Conservation (phyloP, 2,888 invertebrate genomes). For the Sclerodermus sp. region DNA sequence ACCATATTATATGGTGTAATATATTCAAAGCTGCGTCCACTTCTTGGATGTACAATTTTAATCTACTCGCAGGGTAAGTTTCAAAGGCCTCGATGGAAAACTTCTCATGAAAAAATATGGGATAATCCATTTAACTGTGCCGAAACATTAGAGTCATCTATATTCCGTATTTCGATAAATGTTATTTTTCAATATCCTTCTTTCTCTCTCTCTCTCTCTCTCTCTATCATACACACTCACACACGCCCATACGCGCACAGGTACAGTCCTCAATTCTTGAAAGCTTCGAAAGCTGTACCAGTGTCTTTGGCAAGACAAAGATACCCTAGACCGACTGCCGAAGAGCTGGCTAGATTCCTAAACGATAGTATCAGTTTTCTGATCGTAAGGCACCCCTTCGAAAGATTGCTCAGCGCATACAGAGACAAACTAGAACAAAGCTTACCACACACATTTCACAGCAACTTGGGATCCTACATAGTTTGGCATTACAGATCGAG, state of each 20-base stretch:
- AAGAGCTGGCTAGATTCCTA: constrained; percentile 73
- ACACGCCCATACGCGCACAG: too few relatives aligned
- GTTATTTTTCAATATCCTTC: too few relatives aligned
- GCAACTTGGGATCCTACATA: constrained; percentile 77
- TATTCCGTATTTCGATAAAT: too few relatives aligned
- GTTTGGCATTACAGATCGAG: constrained; percentile 71
- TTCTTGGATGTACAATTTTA: constrained; percentile 91
- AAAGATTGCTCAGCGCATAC: constrained; percentile 78
- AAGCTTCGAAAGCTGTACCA: constrained; percentile 76
- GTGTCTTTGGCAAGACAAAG: constrained; percentile 76
- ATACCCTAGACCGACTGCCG: constrained; percentile 75
- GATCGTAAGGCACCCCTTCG: constrained; percentile 81
- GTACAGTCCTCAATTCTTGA: constrained; percentile 75
- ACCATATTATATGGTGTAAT: constrained; percentile 82
- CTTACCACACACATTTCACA: constrained; percentile 79
- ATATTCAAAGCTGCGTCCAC: constrained; percentile 81
- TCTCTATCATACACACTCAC: too few relatives aligned
- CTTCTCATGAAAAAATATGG: too few relatives aligned
- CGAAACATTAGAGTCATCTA: too few relatives aligned
- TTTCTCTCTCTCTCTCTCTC: too few relatives aligned
- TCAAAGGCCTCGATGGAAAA: too few relatives aligned
- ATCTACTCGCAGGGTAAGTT: constrained; percentile 76
- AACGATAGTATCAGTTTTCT: constrained; percentile 78
- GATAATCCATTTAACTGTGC: too few relatives aligned
- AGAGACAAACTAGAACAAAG: constrained; percentile 84